Base-by-base conservation (phyloP, 2,113 vertebrate genomes). In the Vulpes lagopus region DNA sequence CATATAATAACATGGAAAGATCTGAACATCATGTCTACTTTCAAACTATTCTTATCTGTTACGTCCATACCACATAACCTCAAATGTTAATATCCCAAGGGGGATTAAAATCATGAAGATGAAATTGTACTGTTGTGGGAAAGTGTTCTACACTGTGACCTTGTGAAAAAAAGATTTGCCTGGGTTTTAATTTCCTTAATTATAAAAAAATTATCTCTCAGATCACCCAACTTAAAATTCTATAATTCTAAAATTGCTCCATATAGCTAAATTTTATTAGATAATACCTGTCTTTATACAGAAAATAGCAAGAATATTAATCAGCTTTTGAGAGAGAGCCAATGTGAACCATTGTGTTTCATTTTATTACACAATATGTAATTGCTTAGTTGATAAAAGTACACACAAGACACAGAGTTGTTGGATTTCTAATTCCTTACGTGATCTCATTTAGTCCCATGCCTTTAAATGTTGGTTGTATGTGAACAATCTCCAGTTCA, bases 221-320 rank as follows among this genome's bases (percentile, higher is more conserved):
- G 86, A 12, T 76, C 9, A 88, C 8, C 59, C 11, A 92, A 55
- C 62, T 27, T 69, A 89, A 96, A 97, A 79, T 73, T 82, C 35
- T 88, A 0, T 49, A 94, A 88, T 92, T 94, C 43, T 94, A 92
- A 11, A 91, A 81, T 32, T 74, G 32, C 49, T 90, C 80, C 69
- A 62, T 57, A 65, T 65, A 55, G 23, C 23, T 95, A 78, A 43
- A 78, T 73, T 92, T 94, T 82, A 32, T 1, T 82, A 23, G 27
- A 64, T n/a, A 91, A 25, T 30, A 2, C 79, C 25, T 87, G 8
- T 89, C 55, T 73, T 79, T 8, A 95, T 16, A n/a, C 4, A 89
- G 27, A 89, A 27, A 74, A 62, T 25, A 71, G 25, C 17, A 79
- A 5, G 7, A 80, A 67, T 30, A 74, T 53, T 86, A 73, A 79